Conservation (phyloP, 2,888 invertebrate genomes). For the Cheilosia vulpina region DNA sequence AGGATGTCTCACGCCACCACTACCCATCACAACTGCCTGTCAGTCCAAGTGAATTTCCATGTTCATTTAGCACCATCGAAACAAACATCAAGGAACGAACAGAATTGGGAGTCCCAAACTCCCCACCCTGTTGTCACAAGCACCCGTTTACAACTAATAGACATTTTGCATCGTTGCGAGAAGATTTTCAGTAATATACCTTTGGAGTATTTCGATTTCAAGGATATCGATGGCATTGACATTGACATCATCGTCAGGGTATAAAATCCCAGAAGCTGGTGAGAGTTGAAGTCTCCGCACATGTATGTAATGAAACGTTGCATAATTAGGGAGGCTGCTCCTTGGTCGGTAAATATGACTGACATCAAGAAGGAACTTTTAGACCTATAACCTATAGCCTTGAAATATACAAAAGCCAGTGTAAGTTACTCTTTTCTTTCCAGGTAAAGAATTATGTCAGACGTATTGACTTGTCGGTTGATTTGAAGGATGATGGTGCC, state of each 20-base stretch:
- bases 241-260: background rate
- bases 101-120: too few species aligned
- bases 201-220: background rate
- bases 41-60: constrained; percentile 38
- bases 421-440: background rate
- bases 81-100: constrained; percentile 11
- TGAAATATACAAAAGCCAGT: constrained; percentile 2
- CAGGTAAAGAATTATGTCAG: background rate
- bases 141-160: too few species aligned
- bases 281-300: background rate
- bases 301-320: background rate
- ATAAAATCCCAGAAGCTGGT: constrained; percentile 5
- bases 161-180: too few species aligned
- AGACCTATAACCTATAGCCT: background rate
- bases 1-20: too few species aligned
- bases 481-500: background rate
- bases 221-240: constrained; percentile 21
- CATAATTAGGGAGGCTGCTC: constrained; percentile 13
- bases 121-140: too few species aligned
- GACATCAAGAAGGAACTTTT: background rate
- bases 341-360: constrained; percentile 12
- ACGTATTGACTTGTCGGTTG: background rate
- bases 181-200: too few species aligned
- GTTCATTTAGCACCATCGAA: constrained; percentile 28
- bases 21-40: background rate